A percentile compares a stretch with the other conserved stretches of the same genome.
These are phyloP conservation scores for Parthenolecanium corni DNA, from an alignment of 2,888 invertebrate species.

Conservation along the genomic window DNA sequence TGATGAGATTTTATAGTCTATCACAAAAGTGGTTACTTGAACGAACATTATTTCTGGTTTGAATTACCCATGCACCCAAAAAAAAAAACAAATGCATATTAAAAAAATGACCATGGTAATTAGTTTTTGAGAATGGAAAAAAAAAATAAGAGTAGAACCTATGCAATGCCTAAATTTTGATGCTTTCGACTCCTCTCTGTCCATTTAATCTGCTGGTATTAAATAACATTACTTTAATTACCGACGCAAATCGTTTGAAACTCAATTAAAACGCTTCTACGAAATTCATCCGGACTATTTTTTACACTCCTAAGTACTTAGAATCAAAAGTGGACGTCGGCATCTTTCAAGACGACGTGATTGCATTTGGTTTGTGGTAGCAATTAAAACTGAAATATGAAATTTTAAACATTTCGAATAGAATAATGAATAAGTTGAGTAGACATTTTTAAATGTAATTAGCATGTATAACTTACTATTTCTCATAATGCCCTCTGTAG, in stretches of 20 bases:
- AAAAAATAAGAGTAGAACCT: background rate
- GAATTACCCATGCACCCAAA: background rate
- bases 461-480: too few species aligned
- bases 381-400: background rate
- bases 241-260: slow-evolving; percentile 18
- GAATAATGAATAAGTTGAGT: too few species aligned
- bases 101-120: background rate
- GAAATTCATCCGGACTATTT: slow-evolving; percentile 3
- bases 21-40: background rate
- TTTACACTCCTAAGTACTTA: background rate
- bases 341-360: background rate
- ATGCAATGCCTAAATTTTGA: too few species aligned
- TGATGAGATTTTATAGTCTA: background rate
- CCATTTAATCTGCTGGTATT: background rate
- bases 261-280: slow-evolving; percentile 18
- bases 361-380: background rate
- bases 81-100: background rate
- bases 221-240: slow-evolving; percentile 13
- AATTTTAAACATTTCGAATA: too few species aligned
- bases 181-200: background rate
- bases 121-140: background rate
- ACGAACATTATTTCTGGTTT: background rate
- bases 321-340: background rate
- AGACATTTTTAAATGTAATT: too few species aligned
- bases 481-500: too few species aligned